Conservation (phyloP, 2,888 invertebrate species). For the Yponomeuta malinellus region DNA sequence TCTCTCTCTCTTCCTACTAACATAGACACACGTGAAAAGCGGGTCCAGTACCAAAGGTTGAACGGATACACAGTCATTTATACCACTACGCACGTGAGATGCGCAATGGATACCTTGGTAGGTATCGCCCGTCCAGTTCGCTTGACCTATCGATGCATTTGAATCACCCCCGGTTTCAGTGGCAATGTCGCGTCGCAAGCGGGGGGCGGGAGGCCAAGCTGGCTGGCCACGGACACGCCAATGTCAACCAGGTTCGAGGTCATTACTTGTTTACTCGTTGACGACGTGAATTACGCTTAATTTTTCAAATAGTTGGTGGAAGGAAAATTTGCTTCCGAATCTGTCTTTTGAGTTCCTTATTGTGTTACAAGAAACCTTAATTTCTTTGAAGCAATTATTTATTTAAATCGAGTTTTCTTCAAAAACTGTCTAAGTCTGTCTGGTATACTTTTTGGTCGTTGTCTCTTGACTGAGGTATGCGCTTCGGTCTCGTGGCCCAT, state of each 20-base stretch:
- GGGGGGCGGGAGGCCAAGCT: constrained; percentile 33
- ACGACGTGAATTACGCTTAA: constrained; percentile 39
- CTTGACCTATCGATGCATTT: background rate
- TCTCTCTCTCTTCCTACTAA: background rate
- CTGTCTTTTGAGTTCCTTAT: background rate
- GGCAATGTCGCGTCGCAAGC: constrained; percentile 20
- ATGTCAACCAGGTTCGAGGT: constrained; percentile 56
- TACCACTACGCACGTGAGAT: background rate
- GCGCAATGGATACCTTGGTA: background rate
- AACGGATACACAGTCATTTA: background rate
- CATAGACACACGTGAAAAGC: background rate
- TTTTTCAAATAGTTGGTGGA: background rate
- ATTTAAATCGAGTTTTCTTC: too few species aligned
- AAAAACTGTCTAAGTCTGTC: too few species aligned
- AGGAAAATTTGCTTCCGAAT: constrained; percentile 2
- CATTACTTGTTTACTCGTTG: constrained; percentile 46
- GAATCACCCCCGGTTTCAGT: constrained; percentile 15
- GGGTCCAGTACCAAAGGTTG: background rate
- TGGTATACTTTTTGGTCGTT: too few species aligned
- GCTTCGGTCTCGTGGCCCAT: too few species aligned
- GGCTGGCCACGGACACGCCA: constrained; percentile 34
- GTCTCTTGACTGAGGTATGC: too few species aligned
- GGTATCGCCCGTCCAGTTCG: background rate
- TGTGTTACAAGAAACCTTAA: too few species aligned
- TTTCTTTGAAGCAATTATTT: too few species aligned